These are phyloP conservation scores for Rhodinocichla rosea DNA, from an alignment of 2,113 vertebrate genomes.

Conservation along the genomic window DNA sequence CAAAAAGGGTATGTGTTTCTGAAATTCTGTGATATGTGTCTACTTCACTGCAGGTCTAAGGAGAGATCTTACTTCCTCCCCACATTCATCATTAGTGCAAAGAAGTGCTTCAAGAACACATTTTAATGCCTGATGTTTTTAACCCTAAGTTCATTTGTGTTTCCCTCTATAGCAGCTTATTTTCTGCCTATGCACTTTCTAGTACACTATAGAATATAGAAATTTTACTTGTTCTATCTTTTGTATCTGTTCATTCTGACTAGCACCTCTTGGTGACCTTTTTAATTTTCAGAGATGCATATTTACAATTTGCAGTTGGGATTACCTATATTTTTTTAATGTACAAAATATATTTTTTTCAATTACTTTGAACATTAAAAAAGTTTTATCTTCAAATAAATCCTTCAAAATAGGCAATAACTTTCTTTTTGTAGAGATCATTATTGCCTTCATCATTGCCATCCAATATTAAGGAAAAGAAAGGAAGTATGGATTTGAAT, in stretches of 20 bases:
- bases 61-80: not conserved
- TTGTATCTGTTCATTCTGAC: not conserved
- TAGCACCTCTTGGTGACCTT: not conserved
- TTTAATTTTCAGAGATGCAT: not conserved
- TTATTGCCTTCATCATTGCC: not conserved
- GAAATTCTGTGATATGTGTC: not conserved
- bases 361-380: not conserved
- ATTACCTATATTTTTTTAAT: not conserved
- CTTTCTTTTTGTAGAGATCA: fast-evolving
- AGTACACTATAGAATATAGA: not conserved
- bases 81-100: not conserved
- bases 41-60: not conserved
- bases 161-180: not conserved
- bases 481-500: not conserved
- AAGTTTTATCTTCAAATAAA: not conserved
- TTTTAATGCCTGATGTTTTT: not conserved
- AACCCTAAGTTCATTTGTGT: not conserved
- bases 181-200: not conserved
- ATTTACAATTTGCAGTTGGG: not conserved
- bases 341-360: not conserved
- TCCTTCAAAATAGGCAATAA: not conserved
- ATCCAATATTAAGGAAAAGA: not conserved
- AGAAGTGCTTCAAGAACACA: not conserved
- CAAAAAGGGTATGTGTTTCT: not conserved
- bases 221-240: not conserved